Evolutionary conservation across 2,797 vertebrate species (phyloP).

Genomic region (Prionace glauca): DNA sequence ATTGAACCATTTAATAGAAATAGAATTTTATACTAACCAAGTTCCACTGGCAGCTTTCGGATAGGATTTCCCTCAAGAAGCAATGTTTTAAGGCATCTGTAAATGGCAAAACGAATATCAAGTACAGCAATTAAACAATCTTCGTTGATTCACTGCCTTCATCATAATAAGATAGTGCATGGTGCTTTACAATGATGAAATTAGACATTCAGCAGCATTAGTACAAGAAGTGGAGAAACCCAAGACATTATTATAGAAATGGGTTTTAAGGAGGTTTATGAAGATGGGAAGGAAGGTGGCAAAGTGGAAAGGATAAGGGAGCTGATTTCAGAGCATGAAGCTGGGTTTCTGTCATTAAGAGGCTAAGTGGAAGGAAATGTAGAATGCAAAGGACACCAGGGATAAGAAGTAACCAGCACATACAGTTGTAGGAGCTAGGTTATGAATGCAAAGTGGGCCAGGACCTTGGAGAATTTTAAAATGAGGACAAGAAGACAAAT

Average conservation of each 20-base stretch:
- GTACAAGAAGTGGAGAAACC: neutral
- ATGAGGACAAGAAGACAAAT: neutral
- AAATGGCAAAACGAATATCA: constrained; percentile 45
- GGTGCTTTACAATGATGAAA: neutral
- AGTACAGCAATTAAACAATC: neutral
- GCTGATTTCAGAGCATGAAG: neutral
- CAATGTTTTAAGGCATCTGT: constrained; percentile 66
- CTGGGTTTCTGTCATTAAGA: neutral
- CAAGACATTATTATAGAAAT: neutral
- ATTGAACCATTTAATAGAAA: neutral
- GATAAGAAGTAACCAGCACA: neutral
- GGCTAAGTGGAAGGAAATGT: neutral
- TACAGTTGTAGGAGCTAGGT: neutral
- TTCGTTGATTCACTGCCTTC: neutral
- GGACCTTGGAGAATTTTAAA: neutral
- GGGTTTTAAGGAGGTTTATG: neutral
- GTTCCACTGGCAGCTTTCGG: constrained; percentile 62
- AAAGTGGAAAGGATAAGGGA: neutral
- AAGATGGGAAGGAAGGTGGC: neutral
- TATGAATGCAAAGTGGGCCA: neutral
- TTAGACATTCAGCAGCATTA: neutral
- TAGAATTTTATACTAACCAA: constrained; percentile 56
- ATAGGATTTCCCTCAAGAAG: constrained; percentile 72
- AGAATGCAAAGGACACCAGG: too few relatives aligned
- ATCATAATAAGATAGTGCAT: neutral